A percentile compares a stretch with the other conserved stretches of the same genome.
phyloP scores from a whole-genome alignment of 2,797 vertebrate genomes.

The Platalea minor region DNA sequence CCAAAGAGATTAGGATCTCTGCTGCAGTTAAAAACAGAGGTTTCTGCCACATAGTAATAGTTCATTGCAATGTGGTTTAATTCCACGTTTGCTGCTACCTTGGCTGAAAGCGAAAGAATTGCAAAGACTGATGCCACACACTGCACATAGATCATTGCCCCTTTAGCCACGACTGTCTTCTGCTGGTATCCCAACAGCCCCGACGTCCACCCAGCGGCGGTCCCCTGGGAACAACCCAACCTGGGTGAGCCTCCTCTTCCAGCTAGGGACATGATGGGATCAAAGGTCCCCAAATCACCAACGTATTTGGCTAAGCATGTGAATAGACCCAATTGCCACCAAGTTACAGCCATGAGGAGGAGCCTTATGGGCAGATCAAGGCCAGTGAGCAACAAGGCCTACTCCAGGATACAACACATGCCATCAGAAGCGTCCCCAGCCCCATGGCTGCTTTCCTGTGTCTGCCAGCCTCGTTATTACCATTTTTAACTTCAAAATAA shows the following conservation, averaged over 20 bases:
- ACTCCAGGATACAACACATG: not conserved
- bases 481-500: not conserved
- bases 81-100: not conserved
- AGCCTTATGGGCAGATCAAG: not conserved
- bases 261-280: accelerated
- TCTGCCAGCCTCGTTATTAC: accelerated
- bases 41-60: not conserved
- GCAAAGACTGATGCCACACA: accelerated
- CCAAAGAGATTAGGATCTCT: not conserved
- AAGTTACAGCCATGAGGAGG: not conserved
- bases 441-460: not conserved
- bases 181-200: not conserved
- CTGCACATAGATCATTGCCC: accelerated
- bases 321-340: accelerated
- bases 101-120: not conserved
- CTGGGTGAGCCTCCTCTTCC: not conserved
- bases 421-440: not conserved
- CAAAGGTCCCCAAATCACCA: not conserved
- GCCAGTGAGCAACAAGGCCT: not conserved
- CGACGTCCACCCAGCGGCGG: accelerated
- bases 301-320: accelerated
- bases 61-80: not conserved
- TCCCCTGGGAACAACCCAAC: not conserved
- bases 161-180: accelerated
- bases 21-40: not conserved